Percentiles rank a stretch among this genome's conserved stretches.
These are phyloP conservation scores for Cuniculus paca DNA, from an alignment of 2,797 vertebrate species.

Conservation along the genomic window DNA sequence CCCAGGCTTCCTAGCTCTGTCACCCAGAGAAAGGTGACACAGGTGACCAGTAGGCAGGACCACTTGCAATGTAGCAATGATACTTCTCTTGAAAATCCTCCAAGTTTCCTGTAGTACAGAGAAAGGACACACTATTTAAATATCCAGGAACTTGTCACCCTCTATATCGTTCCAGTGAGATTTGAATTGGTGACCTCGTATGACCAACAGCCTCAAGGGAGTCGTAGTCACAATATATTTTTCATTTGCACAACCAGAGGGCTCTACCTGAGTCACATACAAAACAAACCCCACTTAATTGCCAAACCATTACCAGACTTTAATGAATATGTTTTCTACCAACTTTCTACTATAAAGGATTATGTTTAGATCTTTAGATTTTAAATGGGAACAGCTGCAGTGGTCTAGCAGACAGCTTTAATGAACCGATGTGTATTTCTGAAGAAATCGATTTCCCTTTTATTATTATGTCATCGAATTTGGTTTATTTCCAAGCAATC, in stretches of 20 bases:
- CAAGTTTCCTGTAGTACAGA: neutral
- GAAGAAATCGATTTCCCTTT: constrained; percentile 76
- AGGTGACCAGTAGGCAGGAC: neutral
- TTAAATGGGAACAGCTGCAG: constrained; percentile 81
- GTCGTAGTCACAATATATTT: neutral
- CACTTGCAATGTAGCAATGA: neutral
- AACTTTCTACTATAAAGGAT: constrained; percentile 79
- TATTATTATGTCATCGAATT: constrained; percentile 81
- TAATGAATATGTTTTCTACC: neutral
- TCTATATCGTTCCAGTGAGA: neutral
- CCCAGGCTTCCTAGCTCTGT: neutral
- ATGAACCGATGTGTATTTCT: constrained; percentile 83
- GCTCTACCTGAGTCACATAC: neutral
- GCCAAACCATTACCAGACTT: constrained; percentile 28
- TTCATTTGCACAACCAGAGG: neutral
- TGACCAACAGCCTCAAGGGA: neutral
- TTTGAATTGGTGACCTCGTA: neutral
- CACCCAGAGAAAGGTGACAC: neutral
- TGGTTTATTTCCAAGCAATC: constrained; percentile 76
- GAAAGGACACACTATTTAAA: neutral
- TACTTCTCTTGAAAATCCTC: neutral
- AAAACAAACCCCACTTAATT: constrained; percentile 14
- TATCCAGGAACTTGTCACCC: neutral
- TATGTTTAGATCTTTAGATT: constrained; percentile 75
- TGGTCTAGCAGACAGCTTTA: constrained; percentile 74